A percentile compares a stretch with the other conserved stretches of the same genome.
Conservation (phyloP, 1,140 invertebrate genomes). For the Heliconius congener region DNA sequence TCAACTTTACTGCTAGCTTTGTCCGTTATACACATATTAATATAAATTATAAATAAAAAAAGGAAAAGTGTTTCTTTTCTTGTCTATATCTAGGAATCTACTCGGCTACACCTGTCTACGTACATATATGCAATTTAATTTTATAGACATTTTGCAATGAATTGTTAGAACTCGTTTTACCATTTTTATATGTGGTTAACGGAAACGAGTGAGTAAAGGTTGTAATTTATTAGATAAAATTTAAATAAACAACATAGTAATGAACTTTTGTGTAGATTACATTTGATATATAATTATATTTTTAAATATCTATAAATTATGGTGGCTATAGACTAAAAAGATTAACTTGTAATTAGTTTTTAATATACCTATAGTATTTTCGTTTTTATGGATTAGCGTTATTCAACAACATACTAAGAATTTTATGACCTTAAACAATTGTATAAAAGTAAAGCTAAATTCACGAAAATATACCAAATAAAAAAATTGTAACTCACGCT, state of each 20-base stretch:
- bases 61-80: slow-evolving; percentile 27
- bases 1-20: slow-evolving; percentile 12
- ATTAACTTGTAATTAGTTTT: background rate
- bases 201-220: slow-evolving; percentile 1
- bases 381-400: too few species aligned
- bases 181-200: slow-evolving; percentile 32
- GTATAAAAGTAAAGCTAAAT: too few species aligned
- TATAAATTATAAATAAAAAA: slow-evolving; percentile 28
- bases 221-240: background rate
- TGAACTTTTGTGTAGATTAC: background rate
- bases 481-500: too few species aligned
- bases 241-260: slow-evolving; percentile 1
- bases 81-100: slow-evolving; percentile 33
- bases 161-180: slow-evolving; percentile 38
- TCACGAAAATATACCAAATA: too few species aligned
- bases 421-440: too few species aligned
- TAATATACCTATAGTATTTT: background rate
- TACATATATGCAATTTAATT: slow-evolving; percentile 35
- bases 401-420: too few species aligned
- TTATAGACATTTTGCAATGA: slow-evolving; percentile 36
- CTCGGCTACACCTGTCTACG: slow-evolving; percentile 35
- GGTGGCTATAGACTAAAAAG: background rate
- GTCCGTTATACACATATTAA: slow-evolving; percentile 13
- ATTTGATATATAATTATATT: background rate
- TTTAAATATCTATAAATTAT: background rate